Base-by-base conservation (phyloP, 2,797 vertebrate species). In the Neosilurus hyrtlii region DNA sequence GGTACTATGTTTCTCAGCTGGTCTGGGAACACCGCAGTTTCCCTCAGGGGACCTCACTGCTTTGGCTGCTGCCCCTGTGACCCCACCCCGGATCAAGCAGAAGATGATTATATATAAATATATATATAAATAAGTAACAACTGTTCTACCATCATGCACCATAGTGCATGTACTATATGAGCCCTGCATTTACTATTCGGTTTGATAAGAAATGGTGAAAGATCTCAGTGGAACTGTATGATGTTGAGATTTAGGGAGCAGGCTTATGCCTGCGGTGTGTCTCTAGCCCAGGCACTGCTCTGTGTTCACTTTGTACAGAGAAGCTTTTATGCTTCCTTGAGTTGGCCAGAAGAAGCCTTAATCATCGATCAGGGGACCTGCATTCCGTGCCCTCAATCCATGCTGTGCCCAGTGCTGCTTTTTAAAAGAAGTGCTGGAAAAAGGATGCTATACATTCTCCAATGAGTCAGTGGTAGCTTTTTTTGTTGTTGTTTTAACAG, bases 321-420 rank as follows among this genome's bases (percentile, higher is more conserved):
- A 79, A 52, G n/a, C 76, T 79, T 66, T 66, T 54, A 14, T 66
- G 24, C 9, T 20, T 5, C 49, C 51, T 26, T 65, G 43, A 62
- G 76, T 65, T 61, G 76, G 61, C 11, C 61, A 78, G 61, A 78
- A 26, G 43, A 52, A 52, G 24, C 77, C 62, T 79, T 59, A 79
- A 83, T 77, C 49, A 83, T 79, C n/a, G 35, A 59, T 65, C 61
- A 66, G 61, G 43, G 26, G 63, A 78, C 54, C 63, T 67, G 52
- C 63, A 70, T 78, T 14, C n/a, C 65, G 49, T 51, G n/a, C 56
- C 24, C 65, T 51, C 54, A 26, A 15, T 78, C 54, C 67, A 43
- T 61, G 35, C 16, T 59, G 52, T 62, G 24, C 59, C 16, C 30
- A 52, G 77, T 66, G 62, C 49, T 66, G 62, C 24, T 79, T 79